A percentile compares a stretch with the other conserved stretches of the same genome.
These are phyloP conservation scores for Fukomys damarensis DNA, from an alignment of 2,113 vertebrate species.

Conservation along the genomic window DNA sequence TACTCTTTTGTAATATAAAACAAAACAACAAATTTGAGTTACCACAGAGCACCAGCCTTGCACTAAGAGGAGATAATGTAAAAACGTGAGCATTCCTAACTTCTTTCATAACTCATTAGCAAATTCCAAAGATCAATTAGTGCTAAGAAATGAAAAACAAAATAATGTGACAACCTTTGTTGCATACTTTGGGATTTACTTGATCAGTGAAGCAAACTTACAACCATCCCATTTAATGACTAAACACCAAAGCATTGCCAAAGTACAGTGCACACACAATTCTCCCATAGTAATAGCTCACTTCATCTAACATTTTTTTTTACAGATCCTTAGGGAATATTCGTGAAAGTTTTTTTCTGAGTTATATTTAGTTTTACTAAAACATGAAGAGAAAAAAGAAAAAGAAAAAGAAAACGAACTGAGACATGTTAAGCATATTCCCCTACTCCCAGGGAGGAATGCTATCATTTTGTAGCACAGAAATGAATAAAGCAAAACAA, in stretches of 20 bases:
- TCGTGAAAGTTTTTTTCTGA: not conserved
- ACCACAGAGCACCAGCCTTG: not conserved
- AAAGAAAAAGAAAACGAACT: not conserved
- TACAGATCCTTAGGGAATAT: not conserved
- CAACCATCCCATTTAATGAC: constrained; percentile 1
- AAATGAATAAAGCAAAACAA: not conserved
- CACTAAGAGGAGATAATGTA: not conserved
- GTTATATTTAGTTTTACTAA: constrained; percentile 54
- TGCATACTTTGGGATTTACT: constrained; percentile 44
- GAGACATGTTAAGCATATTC: not conserved
- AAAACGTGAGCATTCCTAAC: not conserved
- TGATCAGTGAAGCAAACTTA: constrained; percentile 41
- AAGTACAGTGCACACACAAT: not conserved
- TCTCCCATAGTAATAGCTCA: not conserved
- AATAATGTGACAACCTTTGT: not conserved
- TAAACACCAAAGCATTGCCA: constrained; percentile 7
- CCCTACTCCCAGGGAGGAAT: not conserved
- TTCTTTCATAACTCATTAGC: constrained; percentile 37
- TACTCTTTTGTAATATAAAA: constrained; percentile 1
- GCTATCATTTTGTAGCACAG: not conserved
- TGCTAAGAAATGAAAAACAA: constrained; percentile 48
- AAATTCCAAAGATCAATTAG: not conserved
- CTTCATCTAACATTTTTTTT: constrained; percentile 7
- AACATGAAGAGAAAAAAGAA: not conserved
- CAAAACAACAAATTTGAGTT: not conserved